A percentile compares a stretch with the other conserved stretches of the same genome.
These are phyloP conservation scores for Oreotrochilus melanogaster DNA, from an alignment of 2,113 vertebrate species.

Conservation along the genomic window DNA sequence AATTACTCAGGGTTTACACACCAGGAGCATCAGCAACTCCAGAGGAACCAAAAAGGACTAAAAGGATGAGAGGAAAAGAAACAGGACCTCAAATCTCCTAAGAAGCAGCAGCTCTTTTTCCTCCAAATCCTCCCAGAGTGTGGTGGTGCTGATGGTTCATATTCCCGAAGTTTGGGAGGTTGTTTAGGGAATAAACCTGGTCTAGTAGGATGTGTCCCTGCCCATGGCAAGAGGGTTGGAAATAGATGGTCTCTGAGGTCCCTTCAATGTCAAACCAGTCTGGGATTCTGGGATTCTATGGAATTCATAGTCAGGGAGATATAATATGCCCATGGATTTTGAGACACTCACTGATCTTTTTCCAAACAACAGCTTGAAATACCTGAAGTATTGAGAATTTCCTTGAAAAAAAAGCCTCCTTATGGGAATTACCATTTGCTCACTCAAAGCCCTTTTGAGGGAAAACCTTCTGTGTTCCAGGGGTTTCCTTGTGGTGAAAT, in stretches of 20 bases:
- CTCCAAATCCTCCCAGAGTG: not conserved
- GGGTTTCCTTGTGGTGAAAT: not conserved
- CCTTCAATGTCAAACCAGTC: no score
- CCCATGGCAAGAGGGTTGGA: no score
- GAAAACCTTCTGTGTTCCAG: not conserved
- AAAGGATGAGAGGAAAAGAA: not conserved
- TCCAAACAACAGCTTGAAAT: not conserved
- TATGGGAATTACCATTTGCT: not conserved
- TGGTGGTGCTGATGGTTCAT: not conserved
- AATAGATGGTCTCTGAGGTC: no score
- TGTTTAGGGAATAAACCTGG: not conserved
- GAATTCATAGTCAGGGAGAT: not conserved
- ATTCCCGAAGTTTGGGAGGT: not conserved
- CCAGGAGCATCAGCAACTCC: not conserved
- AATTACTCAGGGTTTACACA: not conserved
- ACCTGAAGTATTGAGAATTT: not conserved
- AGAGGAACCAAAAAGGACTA: not conserved
- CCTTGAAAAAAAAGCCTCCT: not conserved
- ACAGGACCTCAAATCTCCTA: not conserved
- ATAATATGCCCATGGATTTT: rapidly evolving
- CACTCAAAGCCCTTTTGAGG: not conserved
- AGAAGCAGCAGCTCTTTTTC: not conserved
- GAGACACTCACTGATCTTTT: not conserved
- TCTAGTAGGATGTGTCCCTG: no score
- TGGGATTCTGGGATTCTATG: no score